Base-by-base conservation (phyloP, 1,140 invertebrate genomes). In the Saxidomus purpurata region DNA sequence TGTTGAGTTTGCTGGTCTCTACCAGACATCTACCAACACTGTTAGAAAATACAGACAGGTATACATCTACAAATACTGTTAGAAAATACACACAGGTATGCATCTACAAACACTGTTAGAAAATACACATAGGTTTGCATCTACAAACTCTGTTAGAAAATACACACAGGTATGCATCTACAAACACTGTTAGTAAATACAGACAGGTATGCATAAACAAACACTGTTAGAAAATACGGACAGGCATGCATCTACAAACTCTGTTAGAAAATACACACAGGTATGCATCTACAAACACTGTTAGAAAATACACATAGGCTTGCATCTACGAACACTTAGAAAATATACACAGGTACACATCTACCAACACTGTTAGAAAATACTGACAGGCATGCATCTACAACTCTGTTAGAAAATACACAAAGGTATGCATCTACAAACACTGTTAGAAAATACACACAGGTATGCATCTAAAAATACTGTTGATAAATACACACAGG, bases 1-100 rank as follows among this genome's bases (percentile, higher is more conserved):
- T 96, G 77, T 89, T 96, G 31, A 93, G 93, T 49, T 89, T 93
- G 67, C 81, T 96, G 25, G 92, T 93, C 25, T 90, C 92, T 25
- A 92, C 92, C 1, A 92, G 93, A 31, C 92, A 94, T 77, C 47
- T 94, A 25, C 91, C 92, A 8, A 63, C 79, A 36, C 40, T 91
- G 38, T 38, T 86, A 28, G 71, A 79, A 25, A 83, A 80, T 38
- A 49, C 80, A 11, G 63, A 71, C 52, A 86, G 91, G 93, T 93
- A 63, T 76, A 31, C 92, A 94, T 77, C 47, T 94, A 25, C 91
- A 92, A 8, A 63, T 77, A 36, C 40, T 91, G 38, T 38, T 86
- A 28, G 71, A 79, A 25, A 83, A 80, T 38, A 49, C 80, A 11
- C 49, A 71, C 52, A 86, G 91, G 93, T 93, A 63, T 76, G 28